Evolutionary conservation across 1,140 invertebrate species (phyloP).

Genomic region (Steinernema khuongi): DNA sequence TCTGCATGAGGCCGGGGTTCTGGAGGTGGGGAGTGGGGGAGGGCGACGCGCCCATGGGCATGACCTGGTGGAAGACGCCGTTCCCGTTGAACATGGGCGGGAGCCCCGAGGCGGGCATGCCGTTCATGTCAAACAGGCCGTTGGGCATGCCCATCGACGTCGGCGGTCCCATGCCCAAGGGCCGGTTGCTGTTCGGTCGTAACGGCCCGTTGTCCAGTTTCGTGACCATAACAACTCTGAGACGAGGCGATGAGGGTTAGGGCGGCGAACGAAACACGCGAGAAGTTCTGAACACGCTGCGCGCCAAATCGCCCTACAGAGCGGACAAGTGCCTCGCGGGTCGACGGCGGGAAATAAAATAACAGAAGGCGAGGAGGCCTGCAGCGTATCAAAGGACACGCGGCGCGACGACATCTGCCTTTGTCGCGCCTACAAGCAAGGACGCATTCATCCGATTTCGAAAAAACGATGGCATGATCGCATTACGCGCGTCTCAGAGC

Average conservation of each 20-base stretch:
- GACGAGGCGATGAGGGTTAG: not conserved
- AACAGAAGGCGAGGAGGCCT: not conserved
- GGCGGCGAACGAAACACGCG: no score
- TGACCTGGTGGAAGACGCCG: constrained; percentile 1
- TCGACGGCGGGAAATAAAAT: constrained; percentile 8
- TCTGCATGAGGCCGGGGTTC: not conserved
- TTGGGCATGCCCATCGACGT: not conserved
- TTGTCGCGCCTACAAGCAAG: constrained; percentile 16
- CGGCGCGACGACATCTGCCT: constrained; percentile 12
- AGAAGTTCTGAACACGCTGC: not conserved
- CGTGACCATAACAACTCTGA: constrained; percentile 6
- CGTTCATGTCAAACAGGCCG: constrained; percentile 8
- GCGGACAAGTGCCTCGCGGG: not conserved
- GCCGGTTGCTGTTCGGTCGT: not conserved
- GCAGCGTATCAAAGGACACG: constrained; percentile 14
- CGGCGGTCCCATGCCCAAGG: constrained; percentile 4
- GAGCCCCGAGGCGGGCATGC: not conserved
- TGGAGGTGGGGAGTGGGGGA: not conserved
- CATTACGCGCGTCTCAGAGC: not conserved
- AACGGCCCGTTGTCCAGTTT: not conserved
- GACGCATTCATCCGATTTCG: constrained; percentile 14
- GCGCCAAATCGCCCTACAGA: not conserved
- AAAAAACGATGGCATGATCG: not conserved
- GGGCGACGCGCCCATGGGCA: not conserved
- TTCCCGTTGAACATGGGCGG: constrained; percentile 9